Percentiles rank a stretch among this genome's conserved stretches.
Evolutionary conservation across 1,140 invertebrate genomes (phyloP).

Genomic region (Lasaia peninsularis): DNA sequence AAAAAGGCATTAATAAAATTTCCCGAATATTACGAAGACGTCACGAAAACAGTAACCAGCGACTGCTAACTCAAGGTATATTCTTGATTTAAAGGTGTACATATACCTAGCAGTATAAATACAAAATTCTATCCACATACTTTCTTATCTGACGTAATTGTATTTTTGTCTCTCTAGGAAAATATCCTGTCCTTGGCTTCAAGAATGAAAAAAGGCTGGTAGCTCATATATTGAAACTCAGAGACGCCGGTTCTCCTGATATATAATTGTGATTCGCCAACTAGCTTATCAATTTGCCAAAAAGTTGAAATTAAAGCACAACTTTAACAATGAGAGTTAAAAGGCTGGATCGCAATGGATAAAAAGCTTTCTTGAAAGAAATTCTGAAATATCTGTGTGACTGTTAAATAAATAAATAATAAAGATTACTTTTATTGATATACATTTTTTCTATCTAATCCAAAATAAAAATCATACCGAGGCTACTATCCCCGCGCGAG

Average conservation of each 20-base stretch:
- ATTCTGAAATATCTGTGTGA: constrained; percentile 42
- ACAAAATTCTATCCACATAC: too few species aligned
- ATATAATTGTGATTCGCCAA: constrained; percentile 25
- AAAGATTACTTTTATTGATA: constrained; percentile 27
- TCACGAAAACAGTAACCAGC: constrained; percentile 25
- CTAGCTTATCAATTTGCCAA: constrained; percentile 48
- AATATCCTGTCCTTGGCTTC: constrained; percentile 33
- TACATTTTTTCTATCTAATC: constrained; percentile 25
- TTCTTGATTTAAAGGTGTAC: constrained; percentile 21
- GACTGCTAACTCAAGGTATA: constrained; percentile 23
- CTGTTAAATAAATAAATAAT: constrained; percentile 20
- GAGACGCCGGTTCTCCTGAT: constrained; percentile 35
- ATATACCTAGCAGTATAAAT: too few species aligned
- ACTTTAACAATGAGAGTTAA: constrained; percentile 43
- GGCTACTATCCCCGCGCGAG: constrained; percentile 24
- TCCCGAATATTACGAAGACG: constrained; percentile 30
- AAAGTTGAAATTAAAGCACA: constrained; percentile 38
- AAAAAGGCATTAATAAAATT: constrained; percentile 33
- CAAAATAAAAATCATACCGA: constrained; percentile 10
- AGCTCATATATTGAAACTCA: constrained; percentile 38
- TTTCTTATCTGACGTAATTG: constrained; percentile 2
- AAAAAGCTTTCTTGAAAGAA: constrained; percentile 44
- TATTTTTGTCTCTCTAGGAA: constrained; percentile 28
- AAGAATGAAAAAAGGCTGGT: constrained; percentile 45
- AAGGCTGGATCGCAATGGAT: constrained; percentile 46